These are phyloP conservation scores for Heliothis subflexa DNA, from an alignment of 1,140 invertebrate species.

Conservation along the genomic window DNA sequence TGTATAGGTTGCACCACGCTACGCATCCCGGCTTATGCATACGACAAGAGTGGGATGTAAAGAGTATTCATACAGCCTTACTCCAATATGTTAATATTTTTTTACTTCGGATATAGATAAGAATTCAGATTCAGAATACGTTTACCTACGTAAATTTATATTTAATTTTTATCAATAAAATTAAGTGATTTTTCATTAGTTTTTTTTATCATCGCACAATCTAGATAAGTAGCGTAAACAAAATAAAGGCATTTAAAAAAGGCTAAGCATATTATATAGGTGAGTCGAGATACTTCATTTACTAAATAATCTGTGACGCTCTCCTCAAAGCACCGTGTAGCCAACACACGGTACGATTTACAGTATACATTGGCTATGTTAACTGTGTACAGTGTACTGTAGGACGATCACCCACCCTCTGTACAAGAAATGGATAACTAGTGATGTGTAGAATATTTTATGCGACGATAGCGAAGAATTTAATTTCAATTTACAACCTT, in stretches of 20 bases:
- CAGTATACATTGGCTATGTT: slow-evolving; percentile 12
- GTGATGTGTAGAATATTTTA: slow-evolving; percentile 26
- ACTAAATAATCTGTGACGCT: background rate
- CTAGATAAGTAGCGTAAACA: too few species aligned
- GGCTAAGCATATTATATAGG: background rate
- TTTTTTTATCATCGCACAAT: too few species aligned
- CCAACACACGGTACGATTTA: slow-evolving; percentile 1
- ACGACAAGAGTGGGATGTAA: background rate
- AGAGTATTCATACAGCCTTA: background rate
- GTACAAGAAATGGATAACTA: slow-evolving; percentile 18
- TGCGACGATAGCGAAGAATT: too few species aligned
- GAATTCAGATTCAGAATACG: too few species aligned
- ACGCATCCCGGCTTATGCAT: slow-evolving; percentile 4
- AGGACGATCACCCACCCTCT: slow-evolving; percentile 22
- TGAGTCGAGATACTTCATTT: background rate
- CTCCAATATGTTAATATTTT: too few species aligned
- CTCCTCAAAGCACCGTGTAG: background rate
- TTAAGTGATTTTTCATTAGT: too few species aligned
- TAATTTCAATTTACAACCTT: too few species aligned
- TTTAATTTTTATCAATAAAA: too few species aligned
- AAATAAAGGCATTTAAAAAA: too few species aligned
- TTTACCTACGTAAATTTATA: too few species aligned
- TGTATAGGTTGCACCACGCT: slow-evolving; percentile 5
- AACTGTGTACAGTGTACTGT: background rate
- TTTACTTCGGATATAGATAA: too few species aligned